A percentile compares a stretch with the other conserved stretches of the same genome.
Conservation (phyloP, 2,113 vertebrate genomes). For the Glaucomys volans region DNA sequence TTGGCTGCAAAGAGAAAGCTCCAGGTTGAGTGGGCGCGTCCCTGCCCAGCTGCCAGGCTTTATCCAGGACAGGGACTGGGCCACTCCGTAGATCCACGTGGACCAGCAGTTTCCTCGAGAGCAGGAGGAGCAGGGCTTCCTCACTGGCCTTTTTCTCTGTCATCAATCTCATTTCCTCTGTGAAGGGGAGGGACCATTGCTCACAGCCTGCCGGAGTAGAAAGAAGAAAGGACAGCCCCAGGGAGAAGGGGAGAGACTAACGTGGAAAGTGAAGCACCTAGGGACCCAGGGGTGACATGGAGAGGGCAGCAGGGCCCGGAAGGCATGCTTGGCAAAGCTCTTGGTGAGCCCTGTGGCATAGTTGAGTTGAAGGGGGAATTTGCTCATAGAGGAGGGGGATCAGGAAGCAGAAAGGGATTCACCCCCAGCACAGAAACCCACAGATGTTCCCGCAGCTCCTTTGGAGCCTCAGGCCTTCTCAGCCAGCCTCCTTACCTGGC, state of each 20-base stretch:
- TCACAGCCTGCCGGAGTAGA: slow-evolving; percentile 25
- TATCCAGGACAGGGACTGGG: not conserved
- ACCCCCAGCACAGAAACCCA: not conserved
- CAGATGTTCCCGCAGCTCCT: rapidly evolving
- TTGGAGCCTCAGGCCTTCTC: rapidly evolving
- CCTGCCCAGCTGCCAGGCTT: not conserved
- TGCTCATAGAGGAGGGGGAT: not conserved
- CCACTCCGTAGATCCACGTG: not conserved
- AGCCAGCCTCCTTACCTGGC: too few species aligned
- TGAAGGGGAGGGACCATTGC: slow-evolving; percentile 66
- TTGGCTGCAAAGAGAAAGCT: not conserved
- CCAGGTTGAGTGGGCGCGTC: not conserved
- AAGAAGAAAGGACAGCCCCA: not conserved
- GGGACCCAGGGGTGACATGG: not conserved
- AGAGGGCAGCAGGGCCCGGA: rapidly evolving
- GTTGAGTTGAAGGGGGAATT: not conserved
- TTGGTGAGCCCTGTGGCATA: not conserved
- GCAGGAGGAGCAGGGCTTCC: not conserved
- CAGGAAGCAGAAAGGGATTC: not conserved
- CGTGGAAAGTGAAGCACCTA: not conserved
- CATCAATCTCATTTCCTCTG: slow-evolving; percentile 57
- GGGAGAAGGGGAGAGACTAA: not conserved
- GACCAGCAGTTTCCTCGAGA: not conserved
- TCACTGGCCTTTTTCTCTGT: not conserved
- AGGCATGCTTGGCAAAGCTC: not conserved